Conservation (phyloP, 53 echinoderm and acorn worm genomes). For the Zoroaster sp. region DNA sequence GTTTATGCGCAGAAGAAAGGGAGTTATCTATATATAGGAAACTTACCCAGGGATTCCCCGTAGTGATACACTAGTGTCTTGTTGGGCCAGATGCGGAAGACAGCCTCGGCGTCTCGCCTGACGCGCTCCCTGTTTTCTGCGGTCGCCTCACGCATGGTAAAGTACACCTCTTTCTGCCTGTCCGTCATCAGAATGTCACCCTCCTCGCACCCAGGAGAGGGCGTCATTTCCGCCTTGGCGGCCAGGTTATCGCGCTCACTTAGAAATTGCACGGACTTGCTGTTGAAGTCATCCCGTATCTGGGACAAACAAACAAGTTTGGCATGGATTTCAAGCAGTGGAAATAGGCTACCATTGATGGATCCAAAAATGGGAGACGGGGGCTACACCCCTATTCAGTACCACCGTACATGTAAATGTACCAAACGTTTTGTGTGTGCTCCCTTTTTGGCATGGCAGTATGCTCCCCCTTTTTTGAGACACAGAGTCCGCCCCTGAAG, state of each 20-base stretch:
- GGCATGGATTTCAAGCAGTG: too few species aligned
- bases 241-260: background rate
- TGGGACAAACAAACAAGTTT: too few species aligned
- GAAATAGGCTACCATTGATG: too few species aligned
- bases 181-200: conserved; percentile 14
- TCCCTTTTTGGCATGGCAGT: too few species aligned
- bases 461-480: too few species aligned
- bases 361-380: too few species aligned
- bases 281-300: conserved; percentile 17
- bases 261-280: background rate
- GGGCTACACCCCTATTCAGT: too few species aligned
- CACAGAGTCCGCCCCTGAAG: too few species aligned
- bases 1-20: background rate
- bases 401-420: too few species aligned
- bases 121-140: conserved; percentile 25
- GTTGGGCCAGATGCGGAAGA: conserved; percentile 20
- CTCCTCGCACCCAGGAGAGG: conserved; percentile 19
- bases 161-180: conserved; percentile 19
- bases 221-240: background rate
- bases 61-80: conserved; percentile 29
- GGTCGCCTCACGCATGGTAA: conserved; percentile 18
- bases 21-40: background rate
- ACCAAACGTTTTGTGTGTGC: too few species aligned
- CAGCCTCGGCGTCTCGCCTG: background rate
- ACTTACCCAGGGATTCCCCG: background rate